These are phyloP conservation scores for Pachyrhynchus sulphureomaculatus DNA, from an alignment of 1,140 invertebrate genomes.

Conservation along the genomic window DNA sequence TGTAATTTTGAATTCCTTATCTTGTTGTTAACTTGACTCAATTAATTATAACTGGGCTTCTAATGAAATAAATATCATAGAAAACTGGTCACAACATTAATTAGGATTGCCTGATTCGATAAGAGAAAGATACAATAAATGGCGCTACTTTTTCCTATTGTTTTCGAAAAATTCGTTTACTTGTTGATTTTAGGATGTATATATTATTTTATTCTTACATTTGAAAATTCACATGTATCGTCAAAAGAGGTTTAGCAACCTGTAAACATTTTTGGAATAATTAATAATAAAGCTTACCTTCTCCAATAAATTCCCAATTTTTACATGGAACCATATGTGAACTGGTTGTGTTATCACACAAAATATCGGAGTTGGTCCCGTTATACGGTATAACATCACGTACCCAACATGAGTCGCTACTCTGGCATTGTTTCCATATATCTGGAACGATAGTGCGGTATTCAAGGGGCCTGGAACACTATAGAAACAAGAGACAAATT, in stretches of 20 bases:
- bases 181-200: too few relatives aligned
- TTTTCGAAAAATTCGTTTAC: too few relatives aligned
- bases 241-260: neutral
- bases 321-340: slow-evolving; percentile 56
- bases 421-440: slow-evolving; percentile 63
- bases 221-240: too few relatives aligned
- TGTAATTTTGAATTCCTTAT: too few relatives aligned
- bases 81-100: too few relatives aligned
- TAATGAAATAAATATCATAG: too few relatives aligned
- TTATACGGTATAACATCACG: slow-evolving; percentile 40
- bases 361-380: slow-evolving; percentile 26
- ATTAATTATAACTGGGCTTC: too few relatives aligned
- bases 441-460: slow-evolving; percentile 54
- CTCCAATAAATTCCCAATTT: slow-evolving; percentile 66
- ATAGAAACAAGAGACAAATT: neutral
- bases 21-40: too few relatives aligned
- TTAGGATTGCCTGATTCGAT: too few relatives aligned
- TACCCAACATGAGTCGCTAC: slow-evolving; percentile 51
- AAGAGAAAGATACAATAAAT: too few relatives aligned
- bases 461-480: slow-evolving; percentile 58
- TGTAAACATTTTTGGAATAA: neutral
- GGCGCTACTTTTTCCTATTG: too few relatives aligned
- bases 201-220: too few relatives aligned
- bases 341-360: slow-evolving; percentile 2
- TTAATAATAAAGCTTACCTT: slow-evolving; percentile 46